phyloP scores from a whole-genome alignment of 2,797 vertebrate species.

The Gastrophryne carolinensis region DNA sequence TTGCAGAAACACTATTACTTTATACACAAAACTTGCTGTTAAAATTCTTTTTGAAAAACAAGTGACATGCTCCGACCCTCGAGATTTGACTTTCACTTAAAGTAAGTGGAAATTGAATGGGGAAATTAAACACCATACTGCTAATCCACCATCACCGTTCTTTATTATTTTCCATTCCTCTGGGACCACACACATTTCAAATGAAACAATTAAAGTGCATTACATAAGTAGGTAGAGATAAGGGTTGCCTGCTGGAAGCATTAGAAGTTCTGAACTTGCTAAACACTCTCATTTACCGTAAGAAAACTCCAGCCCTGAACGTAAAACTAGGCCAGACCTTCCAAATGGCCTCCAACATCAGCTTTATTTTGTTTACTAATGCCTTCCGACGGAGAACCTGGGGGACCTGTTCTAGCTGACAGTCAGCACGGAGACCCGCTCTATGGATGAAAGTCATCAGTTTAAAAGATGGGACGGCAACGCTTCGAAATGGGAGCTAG shows the following conservation, averaged over 20 bases:
- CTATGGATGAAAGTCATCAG: slow-evolving; percentile 21
- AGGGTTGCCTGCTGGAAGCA: neutral
- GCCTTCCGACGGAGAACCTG: neutral
- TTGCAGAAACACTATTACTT: no score
- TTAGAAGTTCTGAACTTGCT: slow-evolving; percentile 9
- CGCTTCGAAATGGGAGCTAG: neutral
- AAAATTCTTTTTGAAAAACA: no score
- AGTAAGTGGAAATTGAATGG: neutral
- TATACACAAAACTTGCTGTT: no score
- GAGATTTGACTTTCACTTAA: neutral
- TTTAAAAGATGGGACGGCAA: neutral
- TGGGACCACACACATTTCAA: neutral
- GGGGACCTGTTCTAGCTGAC: slow-evolving; percentile 7
- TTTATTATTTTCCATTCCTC: neutral
- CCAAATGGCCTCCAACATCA: slow-evolving; percentile 9
- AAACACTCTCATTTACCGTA: slow-evolving; percentile 20
- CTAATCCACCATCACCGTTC: neutral
- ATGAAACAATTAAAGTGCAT: neutral
- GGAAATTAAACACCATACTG: neutral
- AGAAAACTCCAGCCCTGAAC: slow-evolving; percentile 10
- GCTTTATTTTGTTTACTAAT: slow-evolving; percentile 28
- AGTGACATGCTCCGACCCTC: no score
- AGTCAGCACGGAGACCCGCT: neutral
- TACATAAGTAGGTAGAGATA: slow-evolving; percentile 2
- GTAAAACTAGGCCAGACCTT: slow-evolving; percentile 41